A percentile compares a stretch with the other conserved stretches of the same genome.
phyloP scores from a whole-genome alignment of 2,888 invertebrate genomes.

The Phyto melanocephala region DNA sequence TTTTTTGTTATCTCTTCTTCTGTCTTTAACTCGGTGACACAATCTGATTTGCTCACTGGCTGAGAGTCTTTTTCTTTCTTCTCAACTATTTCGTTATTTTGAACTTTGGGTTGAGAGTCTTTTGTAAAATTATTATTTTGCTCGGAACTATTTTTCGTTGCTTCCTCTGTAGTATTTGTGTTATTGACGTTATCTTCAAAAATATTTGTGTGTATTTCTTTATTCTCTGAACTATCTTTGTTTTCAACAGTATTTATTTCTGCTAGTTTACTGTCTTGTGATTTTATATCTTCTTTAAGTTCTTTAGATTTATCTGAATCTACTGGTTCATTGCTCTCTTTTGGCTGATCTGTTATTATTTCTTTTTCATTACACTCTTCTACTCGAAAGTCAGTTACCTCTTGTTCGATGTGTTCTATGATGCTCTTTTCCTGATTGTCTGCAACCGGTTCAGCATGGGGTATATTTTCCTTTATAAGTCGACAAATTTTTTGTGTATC shows the following conservation, averaged over 20 bases:
- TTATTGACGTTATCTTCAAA: background rate
- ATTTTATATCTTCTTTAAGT: background rate
- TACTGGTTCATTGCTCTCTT: background rate
- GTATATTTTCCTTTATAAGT: too few relatives aligned
- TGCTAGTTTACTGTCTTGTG: background rate
- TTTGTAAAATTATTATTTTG: background rate
- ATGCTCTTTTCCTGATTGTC: background rate
- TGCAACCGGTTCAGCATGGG: background rate
- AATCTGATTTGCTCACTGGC: too few relatives aligned
- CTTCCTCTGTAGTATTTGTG: background rate
- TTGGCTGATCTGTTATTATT: background rate
- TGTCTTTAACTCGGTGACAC: background rate
- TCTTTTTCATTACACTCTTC: background rate
- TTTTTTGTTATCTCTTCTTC: background rate
- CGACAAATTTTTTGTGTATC: conserved; percentile 19
- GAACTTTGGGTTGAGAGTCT: background rate
- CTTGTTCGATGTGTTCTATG: background rate
- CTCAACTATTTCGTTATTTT: background rate
- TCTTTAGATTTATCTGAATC: background rate
- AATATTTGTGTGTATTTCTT: background rate
- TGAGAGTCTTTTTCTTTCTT: too few relatives aligned
- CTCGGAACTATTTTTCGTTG: background rate
- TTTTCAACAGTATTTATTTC: background rate
- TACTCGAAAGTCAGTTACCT: background rate
- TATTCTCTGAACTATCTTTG: background rate